phyloP scores from a whole-genome alignment of 1,140 invertebrate genomes.

The Bombus confusus region DNA sequence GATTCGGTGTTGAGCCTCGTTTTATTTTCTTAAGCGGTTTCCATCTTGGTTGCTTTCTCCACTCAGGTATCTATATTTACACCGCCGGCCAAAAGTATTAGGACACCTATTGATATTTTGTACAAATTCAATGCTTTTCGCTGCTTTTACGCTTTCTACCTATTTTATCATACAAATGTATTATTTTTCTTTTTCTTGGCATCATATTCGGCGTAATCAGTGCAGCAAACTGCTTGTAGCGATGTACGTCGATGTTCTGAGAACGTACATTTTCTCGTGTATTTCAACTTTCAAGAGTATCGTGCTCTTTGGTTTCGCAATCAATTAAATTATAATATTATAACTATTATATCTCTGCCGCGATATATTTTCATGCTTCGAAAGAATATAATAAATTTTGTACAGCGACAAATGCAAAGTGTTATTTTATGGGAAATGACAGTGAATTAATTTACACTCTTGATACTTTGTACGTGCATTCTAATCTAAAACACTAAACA shows the following conservation, averaged over 20 bases:
- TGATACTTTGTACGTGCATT: not conserved
- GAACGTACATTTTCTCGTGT: not conserved
- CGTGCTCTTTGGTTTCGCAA: not conserved
- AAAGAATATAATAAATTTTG: not conserved
- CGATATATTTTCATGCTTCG: not conserved
- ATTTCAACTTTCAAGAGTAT: not conserved
- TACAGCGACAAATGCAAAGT: not conserved
- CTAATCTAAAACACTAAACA: not conserved
- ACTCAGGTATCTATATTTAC: slow-evolving; percentile 55
- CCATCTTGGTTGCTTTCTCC: slow-evolving; percentile 29
- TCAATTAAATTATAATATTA: not conserved
- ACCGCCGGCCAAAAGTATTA: not conserved
- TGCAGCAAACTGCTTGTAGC: not conserved
- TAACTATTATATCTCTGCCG: not conserved
- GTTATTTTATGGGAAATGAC: not conserved
- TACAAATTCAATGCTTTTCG: not conserved
- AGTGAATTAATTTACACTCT: not conserved
- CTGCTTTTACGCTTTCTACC: not conserved
- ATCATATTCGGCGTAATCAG: not conserved
- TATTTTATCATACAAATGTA: not conserved
- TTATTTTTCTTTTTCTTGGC: not conserved
- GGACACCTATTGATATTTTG: not conserved
- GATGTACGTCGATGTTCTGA: not conserved
- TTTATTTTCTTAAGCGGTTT: slow-evolving; percentile 45
- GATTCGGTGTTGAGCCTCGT: not conserved